Evolutionary conservation across 2,888 invertebrate genomes (phyloP), one percentile per base, ranked within the genome.

Genomic region (Hypomecis atomaria): DNA sequence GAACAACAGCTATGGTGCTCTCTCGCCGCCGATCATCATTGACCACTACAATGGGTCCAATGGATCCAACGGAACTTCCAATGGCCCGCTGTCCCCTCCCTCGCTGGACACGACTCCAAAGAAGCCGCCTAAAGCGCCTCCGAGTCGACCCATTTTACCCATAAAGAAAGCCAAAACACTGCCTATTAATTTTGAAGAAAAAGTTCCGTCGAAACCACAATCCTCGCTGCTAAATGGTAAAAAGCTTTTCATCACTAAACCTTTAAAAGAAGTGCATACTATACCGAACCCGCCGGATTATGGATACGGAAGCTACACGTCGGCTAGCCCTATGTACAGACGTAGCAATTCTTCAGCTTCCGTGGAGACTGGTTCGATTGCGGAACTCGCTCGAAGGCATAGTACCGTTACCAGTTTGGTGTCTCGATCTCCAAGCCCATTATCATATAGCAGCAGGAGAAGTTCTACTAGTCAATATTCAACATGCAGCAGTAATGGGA

Each of bases 391-490:
- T 5, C 87, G 78, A 69, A 84, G 92, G 59, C 93, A 93, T 75
- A 85, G 83, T 33, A 80, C 90, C 9, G 78, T 75, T 40, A 83
- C 75, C 66, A 87, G 77, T 58, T 77, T 90, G 11, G 83, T 90
- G 40, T 93, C 94, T 38, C 89, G 94, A 71, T 95, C 94, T 48
- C 94, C 94, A 5, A 94, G 94, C 79, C 94, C 94, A 9, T 88
- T 90, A 4, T 88, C 85, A 47, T 89, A 88, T 75, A 88, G 65
- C 71, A 90, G 90, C 59, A 71, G 87, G 11, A 80, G 84, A 67
- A 92, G 92, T 72, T 87, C 90, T 45, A 78, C 81, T 36, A 93
- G 93, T 75, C 86, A 90, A 53, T 93, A 93, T 69, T 89, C 92
- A 11, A 90, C 93, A 43, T 93, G 93, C 77, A 91, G 89, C 79